Percentiles rank a stretch among this genome's conserved stretches.
phyloP scores from a whole-genome alignment of 2,113 vertebrate genomes.

The Engystomops pustulosus region DNA sequence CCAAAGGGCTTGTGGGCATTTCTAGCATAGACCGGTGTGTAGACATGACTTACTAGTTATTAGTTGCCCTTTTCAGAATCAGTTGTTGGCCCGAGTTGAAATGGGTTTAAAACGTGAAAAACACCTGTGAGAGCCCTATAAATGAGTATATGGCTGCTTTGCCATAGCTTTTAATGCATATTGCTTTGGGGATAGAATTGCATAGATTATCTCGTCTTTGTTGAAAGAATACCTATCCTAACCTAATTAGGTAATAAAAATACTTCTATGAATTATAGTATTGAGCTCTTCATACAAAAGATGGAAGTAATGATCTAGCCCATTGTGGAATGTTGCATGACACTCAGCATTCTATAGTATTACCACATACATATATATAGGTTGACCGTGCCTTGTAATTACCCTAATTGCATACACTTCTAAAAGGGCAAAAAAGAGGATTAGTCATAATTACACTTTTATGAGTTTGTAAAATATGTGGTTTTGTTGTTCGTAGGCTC shows the following conservation, averaged over 20 bases:
- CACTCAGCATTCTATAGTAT: not conserved
- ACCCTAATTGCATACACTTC: slow-evolving; percentile 37
- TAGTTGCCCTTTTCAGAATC: not conserved
- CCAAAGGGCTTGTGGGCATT: too few species aligned
- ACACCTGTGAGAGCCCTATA: not conserved
- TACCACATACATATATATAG: slow-evolving; percentile 31
- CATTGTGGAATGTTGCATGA: not conserved
- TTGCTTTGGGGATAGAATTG: slow-evolving; percentile 20
- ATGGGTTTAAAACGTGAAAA: not conserved
- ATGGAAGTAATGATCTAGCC: not conserved
- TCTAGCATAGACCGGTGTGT: too few species aligned
- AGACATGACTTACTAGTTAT: too few species aligned
- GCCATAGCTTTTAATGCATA: slow-evolving; percentile 1
- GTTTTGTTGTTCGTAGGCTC: slow-evolving; percentile 7
- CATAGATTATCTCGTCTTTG: slow-evolving; percentile 11
- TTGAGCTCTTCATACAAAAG: not conserved
- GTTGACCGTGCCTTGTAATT: slow-evolving; percentile 52
- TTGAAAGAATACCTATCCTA: slow-evolving; percentile 6
- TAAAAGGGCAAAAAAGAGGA: slow-evolving; percentile 36
- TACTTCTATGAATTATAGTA: not conserved
- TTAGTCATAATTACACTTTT: slow-evolving; percentile 41
- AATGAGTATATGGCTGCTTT: not conserved
- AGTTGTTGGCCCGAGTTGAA: not conserved
- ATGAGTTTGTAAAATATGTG: slow-evolving; percentile 35
- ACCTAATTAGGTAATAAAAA: slow-evolving; percentile 39